These are phyloP conservation scores for Rhamnusium bicolor DNA, from an alignment of 2,888 invertebrate genomes.

Conservation along the genomic window DNA sequence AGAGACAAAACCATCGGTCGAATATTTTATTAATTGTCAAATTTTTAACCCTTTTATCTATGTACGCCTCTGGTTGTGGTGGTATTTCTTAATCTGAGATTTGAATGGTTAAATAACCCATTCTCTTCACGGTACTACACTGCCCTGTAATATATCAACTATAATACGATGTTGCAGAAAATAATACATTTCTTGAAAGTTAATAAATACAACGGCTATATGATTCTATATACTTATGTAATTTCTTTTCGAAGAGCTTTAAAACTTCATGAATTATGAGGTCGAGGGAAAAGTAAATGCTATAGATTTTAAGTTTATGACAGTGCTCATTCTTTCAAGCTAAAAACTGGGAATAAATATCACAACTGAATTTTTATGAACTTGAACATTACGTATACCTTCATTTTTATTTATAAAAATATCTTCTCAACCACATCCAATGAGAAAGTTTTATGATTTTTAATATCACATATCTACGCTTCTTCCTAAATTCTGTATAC, in stretches of 20 bases:
- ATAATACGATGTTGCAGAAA: conserved; percentile 22
- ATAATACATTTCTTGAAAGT: conserved; percentile 27
- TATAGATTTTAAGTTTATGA: conserved; percentile 31
- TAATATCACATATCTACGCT: background rate
- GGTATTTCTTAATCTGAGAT: too few relatives aligned
- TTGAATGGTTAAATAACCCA: background rate
- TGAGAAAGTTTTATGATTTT: background rate
- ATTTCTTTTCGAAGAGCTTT: conserved; percentile 28
- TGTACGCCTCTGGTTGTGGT: too few relatives aligned
- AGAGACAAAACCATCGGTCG: too few relatives aligned
- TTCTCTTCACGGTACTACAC: background rate
- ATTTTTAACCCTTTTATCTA: too few relatives aligned
- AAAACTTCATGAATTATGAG: conserved; percentile 27
- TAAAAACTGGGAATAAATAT: conserved; percentile 12
- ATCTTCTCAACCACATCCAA: background rate
- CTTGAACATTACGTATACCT: conserved; percentile 3
- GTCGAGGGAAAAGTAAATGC: conserved; percentile 18
- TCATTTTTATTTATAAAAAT: conserved; percentile 13
- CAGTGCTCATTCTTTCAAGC: conserved; percentile 12
- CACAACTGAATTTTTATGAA: conserved; percentile 10
- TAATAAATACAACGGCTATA: conserved; percentile 26
- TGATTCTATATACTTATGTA: conserved; percentile 31
- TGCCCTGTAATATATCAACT: conserved; percentile 16
- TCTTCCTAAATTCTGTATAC: background rate
- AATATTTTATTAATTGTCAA: too few relatives aligned